These are phyloP conservation scores for Pachypanchax playfairii DNA, from an alignment of 2,113 vertebrate species.

Conservation along the genomic window DNA sequence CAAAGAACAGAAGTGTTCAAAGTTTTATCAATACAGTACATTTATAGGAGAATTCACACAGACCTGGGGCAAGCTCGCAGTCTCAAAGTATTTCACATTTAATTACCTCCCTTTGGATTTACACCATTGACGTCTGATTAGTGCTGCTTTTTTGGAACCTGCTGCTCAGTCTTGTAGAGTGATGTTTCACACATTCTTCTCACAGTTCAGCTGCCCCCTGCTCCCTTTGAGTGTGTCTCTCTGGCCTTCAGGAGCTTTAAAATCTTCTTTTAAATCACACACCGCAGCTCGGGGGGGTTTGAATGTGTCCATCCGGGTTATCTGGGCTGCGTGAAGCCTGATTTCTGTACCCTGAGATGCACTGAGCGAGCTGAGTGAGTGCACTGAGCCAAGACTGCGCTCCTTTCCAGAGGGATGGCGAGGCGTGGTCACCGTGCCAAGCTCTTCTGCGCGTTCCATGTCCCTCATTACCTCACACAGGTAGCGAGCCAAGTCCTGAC, in stretches of 20 bases:
- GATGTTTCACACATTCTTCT: slow-evolving; percentile 69
- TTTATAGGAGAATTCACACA: slow-evolving; percentile 67
- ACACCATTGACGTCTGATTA: slow-evolving; percentile 36
- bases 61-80: slow-evolving; percentile 43
- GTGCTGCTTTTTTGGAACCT: slow-evolving; percentile 33
- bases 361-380: slow-evolving; percentile 83
- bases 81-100: slow-evolving; percentile 60
- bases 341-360: slow-evolving; percentile 68
- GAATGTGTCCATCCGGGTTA: slow-evolving; percentile 67
- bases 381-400: slow-evolving; percentile 73
- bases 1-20: slow-evolving; percentile 69
- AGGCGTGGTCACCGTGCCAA: slow-evolving; percentile 63
- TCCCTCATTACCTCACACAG: slow-evolving; percentile 80
- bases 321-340: slow-evolving; percentile 57
- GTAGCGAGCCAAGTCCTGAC: slow-evolving; percentile 79
- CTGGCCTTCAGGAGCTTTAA: slow-evolving; percentile 54
- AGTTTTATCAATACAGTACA: slow-evolving; percentile 73
- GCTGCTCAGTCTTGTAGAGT: slow-evolving; percentile 25
- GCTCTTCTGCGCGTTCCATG: slow-evolving; percentile 65
- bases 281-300: slow-evolving; percentile 70
- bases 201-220: slow-evolving; percentile 70
- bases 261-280: slow-evolving; percentile 66
- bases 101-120: slow-evolving; percentile 66
- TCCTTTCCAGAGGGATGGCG: slow-evolving; percentile 70
- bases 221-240: slow-evolving; percentile 70